Conservation (phyloP, 1,140 invertebrate genomes). For the Helicoverpa armigera region DNA sequence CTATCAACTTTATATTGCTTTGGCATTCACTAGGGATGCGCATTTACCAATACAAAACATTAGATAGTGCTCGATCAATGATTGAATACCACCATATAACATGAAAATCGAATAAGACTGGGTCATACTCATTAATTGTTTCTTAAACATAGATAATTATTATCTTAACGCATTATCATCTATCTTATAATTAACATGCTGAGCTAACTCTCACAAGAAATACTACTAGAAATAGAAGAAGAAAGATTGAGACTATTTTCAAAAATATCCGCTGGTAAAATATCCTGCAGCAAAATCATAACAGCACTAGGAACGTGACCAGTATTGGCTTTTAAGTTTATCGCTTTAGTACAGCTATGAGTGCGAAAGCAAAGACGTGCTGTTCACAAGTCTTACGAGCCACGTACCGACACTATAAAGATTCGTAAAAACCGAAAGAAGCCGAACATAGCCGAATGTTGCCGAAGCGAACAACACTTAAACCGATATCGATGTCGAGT, state of each 20-base stretch:
- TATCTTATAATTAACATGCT: too few species aligned
- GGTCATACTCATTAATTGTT: too few species aligned
- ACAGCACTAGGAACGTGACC: slow-evolving; percentile 14
- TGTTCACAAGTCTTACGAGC: neutral
- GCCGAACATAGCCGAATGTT: neutral
- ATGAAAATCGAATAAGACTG: too few species aligned
- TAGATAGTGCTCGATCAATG: too few species aligned
- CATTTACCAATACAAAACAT: neutral
- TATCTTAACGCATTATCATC: too few species aligned
- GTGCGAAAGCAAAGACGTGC: slow-evolving; percentile 13
- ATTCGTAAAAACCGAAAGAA: neutral
- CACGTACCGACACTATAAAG: slow-evolving; percentile 10
- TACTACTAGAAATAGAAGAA: too few species aligned
- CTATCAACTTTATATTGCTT: neutral
- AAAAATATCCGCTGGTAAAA: too few species aligned
- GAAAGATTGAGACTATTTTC: too few species aligned
- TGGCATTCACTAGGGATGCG: neutral
- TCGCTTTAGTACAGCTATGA: slow-evolving; percentile 20
- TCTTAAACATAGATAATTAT: too few species aligned
- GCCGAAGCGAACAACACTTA: neutral
- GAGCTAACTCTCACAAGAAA: too few species aligned
- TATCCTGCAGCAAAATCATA: neutral
- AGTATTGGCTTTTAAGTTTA: slow-evolving; percentile 29
- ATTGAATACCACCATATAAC: too few species aligned
- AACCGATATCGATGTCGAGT: neutral